Percentiles rank a stretch among this genome's conserved stretches.
Evolutionary conservation across 1,140 invertebrate species (phyloP).

Genomic region (Drepana arcuata): DNA sequence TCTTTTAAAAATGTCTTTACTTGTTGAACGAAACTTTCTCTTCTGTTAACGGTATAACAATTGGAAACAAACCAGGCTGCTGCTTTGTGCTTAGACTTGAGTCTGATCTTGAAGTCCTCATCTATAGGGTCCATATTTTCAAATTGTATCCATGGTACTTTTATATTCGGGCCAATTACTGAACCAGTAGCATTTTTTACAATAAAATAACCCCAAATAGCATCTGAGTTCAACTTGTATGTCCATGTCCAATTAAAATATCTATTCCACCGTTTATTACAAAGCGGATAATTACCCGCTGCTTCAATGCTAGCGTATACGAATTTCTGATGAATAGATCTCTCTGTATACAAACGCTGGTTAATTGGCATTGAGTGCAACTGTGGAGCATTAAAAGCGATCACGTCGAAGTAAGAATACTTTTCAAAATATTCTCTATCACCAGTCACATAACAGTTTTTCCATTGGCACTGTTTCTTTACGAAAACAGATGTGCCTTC

Average conservation of each 20-base stretch:
- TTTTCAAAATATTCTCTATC: constrained; percentile 20
- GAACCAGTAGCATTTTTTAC: constrained; percentile 32
- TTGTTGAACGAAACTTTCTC: constrained; percentile 73
- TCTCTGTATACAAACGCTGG: constrained; percentile 15
- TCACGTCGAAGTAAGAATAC: constrained; percentile 24
- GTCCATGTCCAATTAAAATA: constrained; percentile 79
- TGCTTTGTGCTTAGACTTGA: constrained; percentile 49
- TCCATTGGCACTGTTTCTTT: constrained; percentile 25
- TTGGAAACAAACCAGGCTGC: constrained; percentile 78
- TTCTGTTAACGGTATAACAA: constrained; percentile 69
- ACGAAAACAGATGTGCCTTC: constrained; percentile 24
- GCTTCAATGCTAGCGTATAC: constrained; percentile 36
- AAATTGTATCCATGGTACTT: constrained; percentile 29
- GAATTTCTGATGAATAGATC: constrained; percentile 26
- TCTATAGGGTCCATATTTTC: constrained; percentile 33
- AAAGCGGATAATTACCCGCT: constrained; percentile 28
- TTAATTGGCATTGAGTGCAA: constrained; percentile 7
- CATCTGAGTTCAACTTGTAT: constrained; percentile 77
- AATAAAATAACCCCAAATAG: constrained; percentile 69
- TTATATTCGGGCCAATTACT: constrained; percentile 35
- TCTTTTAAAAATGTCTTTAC: constrained; percentile 70
- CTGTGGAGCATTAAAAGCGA: constrained; percentile 33
- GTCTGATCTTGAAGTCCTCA: constrained; percentile 25
- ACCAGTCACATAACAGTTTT: constrained; percentile 35
- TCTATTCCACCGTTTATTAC: constrained; percentile 23